Percentiles rank a stretch among this genome's conserved stretches.
Conservation (phyloP, 64 coral and sea anemone species). For the Actinia equina region DNA sequence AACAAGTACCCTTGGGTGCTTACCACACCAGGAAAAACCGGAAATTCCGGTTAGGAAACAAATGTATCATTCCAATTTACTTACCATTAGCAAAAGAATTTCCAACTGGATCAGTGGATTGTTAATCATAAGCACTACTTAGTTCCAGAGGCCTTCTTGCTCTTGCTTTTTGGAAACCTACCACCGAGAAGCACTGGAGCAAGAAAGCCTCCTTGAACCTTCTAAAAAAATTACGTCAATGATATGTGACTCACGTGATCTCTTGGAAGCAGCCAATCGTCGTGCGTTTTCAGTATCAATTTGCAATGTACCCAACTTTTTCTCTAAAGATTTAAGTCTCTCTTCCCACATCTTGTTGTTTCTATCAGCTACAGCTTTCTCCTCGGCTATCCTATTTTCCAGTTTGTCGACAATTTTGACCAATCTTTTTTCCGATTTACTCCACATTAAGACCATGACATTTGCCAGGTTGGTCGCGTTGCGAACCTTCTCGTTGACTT, state of each 20-base stretch:
- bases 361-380: neutral
- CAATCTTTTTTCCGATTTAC: neutral
- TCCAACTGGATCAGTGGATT: too few species aligned
- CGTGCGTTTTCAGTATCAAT: neutral
- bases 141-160: too few species aligned
- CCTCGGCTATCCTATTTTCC: neutral
- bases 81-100: too few species aligned
- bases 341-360: neutral
- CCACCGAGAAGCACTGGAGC: too few species aligned
- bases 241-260: neutral
- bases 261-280: slow-evolving; percentile 22
- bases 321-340: neutral
- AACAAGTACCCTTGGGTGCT: too few species aligned
- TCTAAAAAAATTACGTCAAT: neutral
- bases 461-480: slow-evolving; percentile 17
- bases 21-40: too few species aligned
- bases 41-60: too few species aligned
- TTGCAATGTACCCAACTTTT: neutral
- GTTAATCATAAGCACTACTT: too few species aligned
- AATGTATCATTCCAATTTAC: too few species aligned
- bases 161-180: too few species aligned
- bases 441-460: slow-evolving; percentile 29
- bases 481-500: neutral
- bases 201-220: too few species aligned
- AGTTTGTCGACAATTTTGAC: slow-evolving; percentile 6